phyloP scores from a whole-genome alignment of 2,888 invertebrate species.

The Syrista parreyssii region DNA sequence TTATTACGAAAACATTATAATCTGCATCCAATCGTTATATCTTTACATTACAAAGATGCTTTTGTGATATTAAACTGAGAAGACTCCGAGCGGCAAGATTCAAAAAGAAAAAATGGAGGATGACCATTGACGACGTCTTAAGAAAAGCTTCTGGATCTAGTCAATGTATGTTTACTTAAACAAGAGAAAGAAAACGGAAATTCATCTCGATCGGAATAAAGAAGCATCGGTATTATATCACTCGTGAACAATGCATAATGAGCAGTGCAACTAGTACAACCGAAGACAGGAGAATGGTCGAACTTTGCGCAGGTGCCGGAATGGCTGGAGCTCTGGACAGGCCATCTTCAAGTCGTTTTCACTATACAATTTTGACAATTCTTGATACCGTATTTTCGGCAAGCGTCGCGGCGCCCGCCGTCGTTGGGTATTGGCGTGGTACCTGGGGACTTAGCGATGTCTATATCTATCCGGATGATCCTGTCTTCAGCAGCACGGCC shows the following conservation, averaged over 20 bases:
- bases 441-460: slow-evolving; percentile 84
- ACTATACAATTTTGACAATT: slow-evolving; percentile 72
- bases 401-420: slow-evolving; percentile 80
- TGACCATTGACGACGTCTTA: background rate
- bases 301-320: slow-evolving; percentile 77
- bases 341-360: slow-evolving; percentile 54
- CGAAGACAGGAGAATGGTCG: slow-evolving; percentile 58
- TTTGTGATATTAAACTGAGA: background rate
- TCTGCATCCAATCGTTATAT: no score
- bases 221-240: background rate
- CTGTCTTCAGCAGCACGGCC: slow-evolving; percentile 73
- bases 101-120: background rate
- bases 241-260: slow-evolving; percentile 39
- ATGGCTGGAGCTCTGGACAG: slow-evolving; percentile 73
- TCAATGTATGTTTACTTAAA: background rate
- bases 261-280: slow-evolving; percentile 40
- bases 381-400: slow-evolving; percentile 81
- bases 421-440: slow-evolving; percentile 89
- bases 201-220: background rate
- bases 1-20: background rate
- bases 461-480: slow-evolving; percentile 75
- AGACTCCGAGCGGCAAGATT: background rate
- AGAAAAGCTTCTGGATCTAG: background rate
- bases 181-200: background rate
- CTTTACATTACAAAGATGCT: background rate